These are phyloP conservation scores for Micrastur ruficollis DNA, from an alignment of 2,797 vertebrate genomes.

Conservation along the genomic window DNA sequence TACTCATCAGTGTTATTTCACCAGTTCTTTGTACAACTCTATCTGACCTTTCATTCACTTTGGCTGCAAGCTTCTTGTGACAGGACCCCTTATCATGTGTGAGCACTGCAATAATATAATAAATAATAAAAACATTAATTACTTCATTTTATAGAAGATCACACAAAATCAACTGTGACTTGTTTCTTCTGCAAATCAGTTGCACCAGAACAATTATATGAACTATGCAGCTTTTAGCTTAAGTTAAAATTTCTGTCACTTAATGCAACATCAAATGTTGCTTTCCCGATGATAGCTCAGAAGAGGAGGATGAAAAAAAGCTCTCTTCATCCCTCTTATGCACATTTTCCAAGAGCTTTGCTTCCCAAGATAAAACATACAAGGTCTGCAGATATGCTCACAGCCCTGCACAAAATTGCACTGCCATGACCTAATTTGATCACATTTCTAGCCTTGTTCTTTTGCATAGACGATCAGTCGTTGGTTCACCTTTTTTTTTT, in stretches of 20 bases:
- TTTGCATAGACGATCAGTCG: conserved; percentile 49
- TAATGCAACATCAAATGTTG: conserved; percentile 23
- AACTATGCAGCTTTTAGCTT: background rate
- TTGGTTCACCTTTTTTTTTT: conserved; percentile 41
- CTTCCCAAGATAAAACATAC: conserved; percentile 56
- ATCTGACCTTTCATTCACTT: background rate
- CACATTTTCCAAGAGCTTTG: conserved; percentile 46
- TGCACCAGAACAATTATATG: background rate
- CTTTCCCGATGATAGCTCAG: background rate
- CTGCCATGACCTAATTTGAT: conserved; percentile 57
- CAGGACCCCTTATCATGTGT: background rate
- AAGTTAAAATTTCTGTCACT: conserved; percentile 21
- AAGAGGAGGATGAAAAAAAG: conserved; percentile 33
- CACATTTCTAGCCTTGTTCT: conserved; percentile 53
- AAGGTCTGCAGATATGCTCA: conserved; percentile 41
- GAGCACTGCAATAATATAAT: background rate
- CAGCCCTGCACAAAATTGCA: conserved; percentile 39
- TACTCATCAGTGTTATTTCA: background rate
- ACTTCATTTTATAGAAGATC: background rate
- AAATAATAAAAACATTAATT: conserved; percentile 6
- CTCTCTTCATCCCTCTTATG: conserved; percentile 28
- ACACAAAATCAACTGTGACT: background rate
- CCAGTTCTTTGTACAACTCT: background rate
- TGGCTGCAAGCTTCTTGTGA: background rate
- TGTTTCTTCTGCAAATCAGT: background rate